These are phyloP conservation scores for Melanotus villosus DNA, from an alignment of 2,888 invertebrate species.

Conservation along the genomic window DNA sequence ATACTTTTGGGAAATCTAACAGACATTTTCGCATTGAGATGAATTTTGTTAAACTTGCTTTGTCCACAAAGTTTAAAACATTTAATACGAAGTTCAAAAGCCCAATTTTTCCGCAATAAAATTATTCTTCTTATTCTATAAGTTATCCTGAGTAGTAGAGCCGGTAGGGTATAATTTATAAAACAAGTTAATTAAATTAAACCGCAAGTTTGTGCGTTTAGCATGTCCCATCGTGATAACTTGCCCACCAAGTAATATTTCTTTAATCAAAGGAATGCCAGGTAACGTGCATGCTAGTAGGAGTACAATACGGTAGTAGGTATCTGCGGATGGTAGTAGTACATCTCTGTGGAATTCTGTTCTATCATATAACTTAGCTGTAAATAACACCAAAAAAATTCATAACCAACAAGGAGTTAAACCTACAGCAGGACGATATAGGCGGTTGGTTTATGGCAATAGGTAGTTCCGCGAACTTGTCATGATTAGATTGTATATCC, in stretches of 20 bases:
- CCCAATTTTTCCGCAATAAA: too few species aligned
- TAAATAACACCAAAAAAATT: constrained; percentile 14
- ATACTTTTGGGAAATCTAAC: too few species aligned
- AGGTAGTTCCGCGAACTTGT: constrained; percentile 27
- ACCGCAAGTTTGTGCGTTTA: neutral
- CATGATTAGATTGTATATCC: constrained; percentile 16
- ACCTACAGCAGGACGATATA: constrained; percentile 10
- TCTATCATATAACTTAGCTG: constrained; percentile 15
- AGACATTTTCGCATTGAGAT: too few species aligned
- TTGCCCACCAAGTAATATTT: constrained; percentile 1
- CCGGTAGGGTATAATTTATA: too few species aligned
- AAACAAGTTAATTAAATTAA: constrained; percentile 4
- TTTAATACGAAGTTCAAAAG: too few species aligned
- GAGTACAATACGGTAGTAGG: constrained; percentile 31
- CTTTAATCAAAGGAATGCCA: constrained; percentile 5
- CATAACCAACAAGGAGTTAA: constrained; percentile 2
- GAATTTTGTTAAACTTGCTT: too few species aligned
- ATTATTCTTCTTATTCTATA: too few species aligned
- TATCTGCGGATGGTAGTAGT: constrained; percentile 24
- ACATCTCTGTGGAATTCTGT: constrained; percentile 27
- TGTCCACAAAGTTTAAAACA: too few species aligned
- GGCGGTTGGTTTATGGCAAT: constrained; percentile 28
- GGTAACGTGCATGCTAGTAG: constrained; percentile 9
- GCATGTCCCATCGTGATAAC: constrained; percentile 8
- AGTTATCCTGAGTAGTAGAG: too few species aligned